Evolutionary conservation across 2,797 vertebrate genomes (phyloP), one percentile per base, ranked within the genome.

Genomic region (Ataeniobius toweri): DNA sequence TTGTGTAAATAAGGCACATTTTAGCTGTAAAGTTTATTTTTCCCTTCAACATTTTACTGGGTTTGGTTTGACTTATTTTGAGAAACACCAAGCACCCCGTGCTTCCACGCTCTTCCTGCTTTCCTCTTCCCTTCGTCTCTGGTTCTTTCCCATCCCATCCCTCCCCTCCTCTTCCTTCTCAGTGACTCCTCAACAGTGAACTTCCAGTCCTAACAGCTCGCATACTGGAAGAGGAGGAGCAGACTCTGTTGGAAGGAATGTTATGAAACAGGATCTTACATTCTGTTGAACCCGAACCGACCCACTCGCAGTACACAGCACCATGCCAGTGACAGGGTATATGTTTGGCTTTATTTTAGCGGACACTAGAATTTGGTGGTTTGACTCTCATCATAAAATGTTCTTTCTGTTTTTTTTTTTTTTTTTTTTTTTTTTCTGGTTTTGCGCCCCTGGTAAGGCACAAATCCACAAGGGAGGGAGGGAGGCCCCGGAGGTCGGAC

Each of bases 231-330:
- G 79, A 89, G 87, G 87, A 83, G 85, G 83, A 86, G 83, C 77
- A 41, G 61, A 82, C 78, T 83, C 86, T 93, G 89, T 85, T 86
- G 92, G 92, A 94, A 91, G 85, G 81, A 79, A 88, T 89, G 86
- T 91, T 91, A 86, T 85, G 81, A 90, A 93, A 90, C 75, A 39
- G 61, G 69, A 84, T 84, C 73, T 46, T 59, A 79, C 87, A 88
- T 86, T 89, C 81, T 79, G 67, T 63, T 90, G 81, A 36, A 93
- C 88, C 80, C 46, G 46, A 20, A 61, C 73, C n/a, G 39, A 71
- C 74, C 44, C n/a, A 48, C 77, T 80, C 69, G 51, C 13, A 31
- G 26, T 51, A 86, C 72, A 70, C 50, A 70, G 73, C 8, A 53
- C 31, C 36, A 8, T 26, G 22, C 55, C 44, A 68, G 76, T 39